phyloP scores from a whole-genome alignment of 2,113 vertebrate species.

The Corythoichthys intestinalis region DNA sequence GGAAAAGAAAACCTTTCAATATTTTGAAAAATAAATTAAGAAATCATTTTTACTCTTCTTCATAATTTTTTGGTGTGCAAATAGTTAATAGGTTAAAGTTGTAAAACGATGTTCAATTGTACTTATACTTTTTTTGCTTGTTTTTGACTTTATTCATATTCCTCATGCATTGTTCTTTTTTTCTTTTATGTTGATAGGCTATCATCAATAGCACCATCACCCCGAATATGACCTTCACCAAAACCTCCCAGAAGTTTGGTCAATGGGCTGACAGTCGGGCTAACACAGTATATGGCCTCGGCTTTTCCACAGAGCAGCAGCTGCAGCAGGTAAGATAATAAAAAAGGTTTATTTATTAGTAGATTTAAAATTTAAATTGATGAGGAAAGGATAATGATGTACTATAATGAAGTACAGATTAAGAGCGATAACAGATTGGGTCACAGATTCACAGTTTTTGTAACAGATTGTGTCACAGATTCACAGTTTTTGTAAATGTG shows the following conservation, averaged over 20 bases:
- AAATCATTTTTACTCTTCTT: no score
- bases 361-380: not conserved
- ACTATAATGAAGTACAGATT: not conserved
- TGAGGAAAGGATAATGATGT: not conserved
- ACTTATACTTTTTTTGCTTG: not conserved
- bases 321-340: slow-evolving; percentile 83
- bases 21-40: no score
- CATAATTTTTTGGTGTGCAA: not conserved
- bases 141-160: not conserved
- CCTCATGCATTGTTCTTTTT: not conserved
- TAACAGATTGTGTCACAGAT: not conserved
- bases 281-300: slow-evolving; percentile 92
- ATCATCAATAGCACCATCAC: slow-evolving; percentile 97
- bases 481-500: no score
- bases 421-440: not conserved
- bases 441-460: not conserved
- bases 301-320: slow-evolving; percentile 90
- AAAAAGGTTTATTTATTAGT: not conserved
- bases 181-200: slow-evolving; percentile 70
- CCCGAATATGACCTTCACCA: slow-evolving; percentile 97
- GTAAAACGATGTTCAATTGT: not conserved
- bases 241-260: slow-evolving; percentile 95
- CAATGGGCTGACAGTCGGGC: slow-evolving; percentile 96
- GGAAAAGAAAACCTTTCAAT: no score
- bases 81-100: not conserved